These are phyloP conservation scores for Micromussa lordhowensis DNA, from an alignment of 92 coral and sea anemone genomes.

Conservation along the genomic window DNA sequence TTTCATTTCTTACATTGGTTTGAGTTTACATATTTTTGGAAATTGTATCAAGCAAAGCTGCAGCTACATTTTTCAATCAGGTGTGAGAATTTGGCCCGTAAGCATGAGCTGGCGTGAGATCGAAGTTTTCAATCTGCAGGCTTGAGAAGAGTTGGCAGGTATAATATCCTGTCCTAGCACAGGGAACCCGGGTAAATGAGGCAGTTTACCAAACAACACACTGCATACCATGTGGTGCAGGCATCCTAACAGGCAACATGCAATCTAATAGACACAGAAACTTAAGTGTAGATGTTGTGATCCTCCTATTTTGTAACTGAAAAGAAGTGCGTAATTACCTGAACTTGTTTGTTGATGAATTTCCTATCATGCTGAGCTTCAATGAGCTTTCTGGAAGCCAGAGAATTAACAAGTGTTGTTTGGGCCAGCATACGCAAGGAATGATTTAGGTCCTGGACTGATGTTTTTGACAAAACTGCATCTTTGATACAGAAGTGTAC, in stretches of 20 bases:
- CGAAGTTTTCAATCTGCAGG: too few species aligned
- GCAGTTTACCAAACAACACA: too few species aligned
- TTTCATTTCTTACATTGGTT: too few species aligned
- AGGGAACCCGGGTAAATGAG: background rate
- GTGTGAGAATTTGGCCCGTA: too few species aligned
- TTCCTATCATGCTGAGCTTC: conserved; percentile 85
- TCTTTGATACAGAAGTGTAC: conserved; percentile 88
- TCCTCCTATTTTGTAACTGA: background rate
- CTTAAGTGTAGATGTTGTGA: too few species aligned
- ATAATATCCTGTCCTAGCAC: background rate
- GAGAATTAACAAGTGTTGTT: conserved; percentile 79
- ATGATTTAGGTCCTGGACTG: conserved; percentile 90
- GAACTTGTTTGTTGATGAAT: conserved; percentile 75
- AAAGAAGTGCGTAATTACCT: conserved; percentile 53
- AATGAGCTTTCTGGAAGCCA: conserved; percentile 77
- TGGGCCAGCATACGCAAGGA: conserved; percentile 92
- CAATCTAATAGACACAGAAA: background rate
- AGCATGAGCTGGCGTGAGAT: too few species aligned
- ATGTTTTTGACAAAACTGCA: conserved; percentile 85
- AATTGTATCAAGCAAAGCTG: too few species aligned
- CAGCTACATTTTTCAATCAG: too few species aligned
- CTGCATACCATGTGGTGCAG: too few species aligned
- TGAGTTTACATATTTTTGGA: too few species aligned
- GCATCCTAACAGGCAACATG: background rate
- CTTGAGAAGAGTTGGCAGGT: too few species aligned